Evolutionary conservation across 2,797 vertebrate species (phyloP).

Genomic region (Emydoidea blandingii): DNA sequence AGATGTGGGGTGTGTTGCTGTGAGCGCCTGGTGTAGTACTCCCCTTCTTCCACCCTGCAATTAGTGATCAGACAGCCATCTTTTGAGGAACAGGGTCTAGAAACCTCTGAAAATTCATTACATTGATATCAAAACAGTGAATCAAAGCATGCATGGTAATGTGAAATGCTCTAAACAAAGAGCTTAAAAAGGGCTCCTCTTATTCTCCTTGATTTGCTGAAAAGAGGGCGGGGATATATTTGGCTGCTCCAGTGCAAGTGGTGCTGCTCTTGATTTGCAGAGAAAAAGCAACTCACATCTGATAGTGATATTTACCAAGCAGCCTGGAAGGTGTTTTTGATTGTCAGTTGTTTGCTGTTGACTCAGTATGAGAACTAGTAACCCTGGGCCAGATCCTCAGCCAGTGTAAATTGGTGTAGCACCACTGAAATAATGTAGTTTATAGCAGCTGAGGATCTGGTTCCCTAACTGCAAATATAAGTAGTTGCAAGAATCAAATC

Average conservation of each 20-base stretch:
- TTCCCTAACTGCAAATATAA: not conserved
- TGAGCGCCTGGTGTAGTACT: not conserved
- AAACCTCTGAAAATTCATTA: not conserved
- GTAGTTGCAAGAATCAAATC: not conserved
- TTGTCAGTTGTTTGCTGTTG: not conserved
- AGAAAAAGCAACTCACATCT: not conserved
- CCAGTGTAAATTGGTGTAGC: not conserved
- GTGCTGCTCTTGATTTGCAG: not conserved
- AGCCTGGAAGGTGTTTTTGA: not conserved
- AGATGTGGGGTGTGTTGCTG: not conserved
- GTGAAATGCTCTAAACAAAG: not conserved
- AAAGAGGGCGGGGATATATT: not conserved
- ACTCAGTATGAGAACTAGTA: not conserved
- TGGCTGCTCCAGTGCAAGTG: not conserved
- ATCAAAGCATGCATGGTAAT: not conserved
- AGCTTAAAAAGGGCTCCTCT: not conserved
- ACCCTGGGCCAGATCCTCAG: not conserved
- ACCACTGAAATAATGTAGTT: not conserved
- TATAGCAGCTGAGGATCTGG: not conserved
- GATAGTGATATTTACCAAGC: not conserved
- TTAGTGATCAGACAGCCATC: not conserved
- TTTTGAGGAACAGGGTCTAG: not conserved
- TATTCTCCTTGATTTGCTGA: not conserved
- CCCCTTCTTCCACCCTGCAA: not conserved
- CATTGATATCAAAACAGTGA: not conserved